These are phyloP conservation scores for Pristionchus arcanus DNA, from an alignment of 2,888 invertebrate genomes.

Conservation along the genomic window DNA sequence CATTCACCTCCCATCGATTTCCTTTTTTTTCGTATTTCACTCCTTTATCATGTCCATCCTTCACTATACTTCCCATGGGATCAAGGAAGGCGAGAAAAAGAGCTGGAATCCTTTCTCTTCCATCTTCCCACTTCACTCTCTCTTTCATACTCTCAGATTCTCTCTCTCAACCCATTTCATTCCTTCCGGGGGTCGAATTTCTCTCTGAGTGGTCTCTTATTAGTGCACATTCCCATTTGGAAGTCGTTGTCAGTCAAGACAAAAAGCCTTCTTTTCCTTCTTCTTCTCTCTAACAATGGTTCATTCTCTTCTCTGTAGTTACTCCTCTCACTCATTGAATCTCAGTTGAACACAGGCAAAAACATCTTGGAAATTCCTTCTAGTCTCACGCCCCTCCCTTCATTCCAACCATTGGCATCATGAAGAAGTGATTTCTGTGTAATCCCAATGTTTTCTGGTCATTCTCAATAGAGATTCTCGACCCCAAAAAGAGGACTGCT, in stretches of 20 bases:
- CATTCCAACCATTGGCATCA: background rate
- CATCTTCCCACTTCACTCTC: background rate
- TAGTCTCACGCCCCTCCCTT: background rate
- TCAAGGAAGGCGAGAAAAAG: background rate
- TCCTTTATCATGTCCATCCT: background rate
- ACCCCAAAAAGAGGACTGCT: background rate
- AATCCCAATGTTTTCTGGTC: slow-evolving; percentile 18
- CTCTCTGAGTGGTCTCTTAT: slow-evolving; percentile 35
- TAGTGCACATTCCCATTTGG: slow-evolving; percentile 32
- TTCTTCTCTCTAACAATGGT: slow-evolving; percentile 23
- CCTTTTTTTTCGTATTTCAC: background rate
- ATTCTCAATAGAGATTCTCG: background rate
- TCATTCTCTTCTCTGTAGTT: background rate
- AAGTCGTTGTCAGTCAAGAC: background rate
- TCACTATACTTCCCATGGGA: background rate
- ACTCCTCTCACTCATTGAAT: slow-evolving; percentile 26
- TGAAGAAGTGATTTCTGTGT: background rate
- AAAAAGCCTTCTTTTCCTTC: background rate
- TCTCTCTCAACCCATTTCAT: slow-evolving; percentile 24
- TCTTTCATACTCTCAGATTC: slow-evolving; percentile 24
- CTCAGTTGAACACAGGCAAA: slow-evolving; percentile 11
- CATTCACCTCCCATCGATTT: slow-evolving; percentile 8
- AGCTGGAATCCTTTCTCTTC: background rate
- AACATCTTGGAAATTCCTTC: slow-evolving; percentile 4
- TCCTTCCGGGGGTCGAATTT: slow-evolving; percentile 21